Evolutionary conservation across 2,113 vertebrate genomes (phyloP).

Genomic region (Atherinomorus stipes): DNA sequence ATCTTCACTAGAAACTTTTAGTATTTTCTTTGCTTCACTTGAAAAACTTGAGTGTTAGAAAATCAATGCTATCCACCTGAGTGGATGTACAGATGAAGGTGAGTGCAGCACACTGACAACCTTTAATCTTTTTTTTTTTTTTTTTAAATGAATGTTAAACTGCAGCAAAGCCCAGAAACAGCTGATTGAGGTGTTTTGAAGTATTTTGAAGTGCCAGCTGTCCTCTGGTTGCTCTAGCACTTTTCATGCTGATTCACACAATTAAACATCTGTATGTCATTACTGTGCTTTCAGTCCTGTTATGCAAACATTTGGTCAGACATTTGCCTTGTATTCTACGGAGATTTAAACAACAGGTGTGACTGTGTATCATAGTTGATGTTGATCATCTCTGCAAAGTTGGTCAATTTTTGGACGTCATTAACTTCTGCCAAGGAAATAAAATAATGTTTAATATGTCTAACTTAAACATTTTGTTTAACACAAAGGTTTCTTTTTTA

Average conservation of each 20-base stretch:
- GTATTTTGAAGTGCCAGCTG: conserved; percentile 14
- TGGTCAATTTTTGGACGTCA: conserved; percentile 43
- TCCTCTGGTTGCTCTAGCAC: not conserved
- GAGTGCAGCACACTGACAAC: not conserved
- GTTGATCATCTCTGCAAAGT: conserved; percentile 13
- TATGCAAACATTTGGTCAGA: not conserved
- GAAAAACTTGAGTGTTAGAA: too few relatives aligned
- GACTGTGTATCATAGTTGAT: not conserved
- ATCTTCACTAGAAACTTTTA: too few relatives aligned
- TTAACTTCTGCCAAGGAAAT: conserved; percentile 69
- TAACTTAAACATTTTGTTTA: conserved; percentile 72
- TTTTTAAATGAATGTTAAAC: conserved; percentile 33
- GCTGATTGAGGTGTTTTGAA: not conserved
- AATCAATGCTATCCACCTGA: too few relatives aligned
- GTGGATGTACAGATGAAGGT: not conserved
- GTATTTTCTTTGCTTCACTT: too few relatives aligned
- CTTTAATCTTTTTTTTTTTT: conserved; percentile 3
- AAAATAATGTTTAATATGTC: conserved; percentile 65
- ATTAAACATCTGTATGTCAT: not conserved
- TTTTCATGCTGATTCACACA: not conserved
- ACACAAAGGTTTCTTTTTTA: conserved; percentile 29
- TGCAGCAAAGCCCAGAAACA: not conserved
- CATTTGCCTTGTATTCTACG: conserved; percentile 8
- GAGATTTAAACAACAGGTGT: conserved; percentile 11
- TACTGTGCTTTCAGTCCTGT: not conserved